A percentile compares a stretch with the other conserved stretches of the same genome.
Conservation (phyloP, 2,797 vertebrate genomes). For the Lagocephalus sceleratus region DNA sequence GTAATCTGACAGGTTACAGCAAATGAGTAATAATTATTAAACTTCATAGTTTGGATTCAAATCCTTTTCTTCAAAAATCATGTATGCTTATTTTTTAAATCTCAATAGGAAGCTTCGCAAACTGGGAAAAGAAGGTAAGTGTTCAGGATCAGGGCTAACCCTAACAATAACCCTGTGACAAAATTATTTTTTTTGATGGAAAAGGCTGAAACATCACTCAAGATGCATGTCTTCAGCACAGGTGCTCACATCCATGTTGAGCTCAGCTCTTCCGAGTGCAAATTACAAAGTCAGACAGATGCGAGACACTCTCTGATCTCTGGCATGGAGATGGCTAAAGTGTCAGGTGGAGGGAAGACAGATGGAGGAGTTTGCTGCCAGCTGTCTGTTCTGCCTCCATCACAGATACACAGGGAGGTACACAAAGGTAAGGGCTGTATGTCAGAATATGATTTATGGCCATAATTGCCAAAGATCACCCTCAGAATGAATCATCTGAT, state of each 20-base stretch:
- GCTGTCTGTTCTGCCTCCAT: conserved; percentile 44
- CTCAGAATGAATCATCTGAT: conserved; percentile 31
- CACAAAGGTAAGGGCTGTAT: conserved; percentile 15
- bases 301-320: conserved; percentile 56
- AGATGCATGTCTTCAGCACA: conserved; percentile 43
- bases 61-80: too few relatives aligned
- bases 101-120: too few relatives aligned
- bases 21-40: too few relatives aligned
- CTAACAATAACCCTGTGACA: conserved; percentile 41
- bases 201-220: conserved; percentile 43
- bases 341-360: conserved; percentile 46
- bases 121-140: too few relatives aligned
- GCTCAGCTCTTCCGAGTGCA: conserved; percentile 44
- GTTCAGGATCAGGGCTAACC: conserved; percentile 48
- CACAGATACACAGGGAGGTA: conserved; percentile 22
- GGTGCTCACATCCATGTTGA: conserved; percentile 53
- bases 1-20: too few relatives aligned
- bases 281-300: conserved; percentile 51
- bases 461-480: conserved; percentile 27
- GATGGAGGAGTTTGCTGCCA: conserved; percentile 53
- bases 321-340: conserved; percentile 39
- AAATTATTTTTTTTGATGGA: conserved; percentile 46
- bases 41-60: too few relatives aligned
- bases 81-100: too few relatives aligned
- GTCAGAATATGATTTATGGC: conserved; percentile 36